Base-by-base conservation (phyloP, 2,797 vertebrate species). In the Neosalanx taihuensis region DNA sequence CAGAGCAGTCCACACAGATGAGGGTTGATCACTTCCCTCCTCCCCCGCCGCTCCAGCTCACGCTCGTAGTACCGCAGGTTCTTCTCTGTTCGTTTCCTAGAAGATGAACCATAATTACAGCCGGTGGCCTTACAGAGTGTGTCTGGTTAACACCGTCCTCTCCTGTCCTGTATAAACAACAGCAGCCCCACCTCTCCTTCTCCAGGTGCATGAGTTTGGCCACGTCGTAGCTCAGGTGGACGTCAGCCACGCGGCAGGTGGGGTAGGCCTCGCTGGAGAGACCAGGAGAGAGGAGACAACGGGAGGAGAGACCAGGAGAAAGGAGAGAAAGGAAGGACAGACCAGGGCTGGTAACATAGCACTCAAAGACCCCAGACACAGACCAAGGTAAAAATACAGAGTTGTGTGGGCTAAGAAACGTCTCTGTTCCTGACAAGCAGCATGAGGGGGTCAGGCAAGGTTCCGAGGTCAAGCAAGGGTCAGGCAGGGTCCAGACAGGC, bases 211-310 rank as follows among this genome's bases (percentile, higher is more conserved):
- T 94, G 65, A 99, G 93, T 69, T 89, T 94, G 74, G 94, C 83
- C 71, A 98, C 97, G 0, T 98, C 77, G 0, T 96, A 98, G 71
- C 92, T 95, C 72, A 98, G 79, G 70, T 93, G 93, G 6, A 98
- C 95, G 0, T 94, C 92, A 71, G 88, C 79, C 76, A 99, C 94
- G 3, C 69, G 78, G 46, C 95, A 97, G 0, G 88, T 87, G 0
- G 96, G 97, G 70, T 99, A 99, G 0, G 96, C 98, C 46, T 95
- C 93, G 69, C 98, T 99, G 79, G 1, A 67, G 30, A 73, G 13
- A 67, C 87, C 23, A 26, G 23, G 23, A 76, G 10, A 81, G 1
- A 18, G 57, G 20, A 30, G 49, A 72, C 69, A 76, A 60, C 70
- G 3, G 53, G 63, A 26, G 5, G 37, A 15, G 33, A 74, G 46